A percentile compares a stretch with the other conserved stretches of the same genome.
These are phyloP conservation scores for Hirtodrosophila histrioides DNA, from an alignment of 2,888 invertebrate genomes.

Conservation along the genomic window DNA sequence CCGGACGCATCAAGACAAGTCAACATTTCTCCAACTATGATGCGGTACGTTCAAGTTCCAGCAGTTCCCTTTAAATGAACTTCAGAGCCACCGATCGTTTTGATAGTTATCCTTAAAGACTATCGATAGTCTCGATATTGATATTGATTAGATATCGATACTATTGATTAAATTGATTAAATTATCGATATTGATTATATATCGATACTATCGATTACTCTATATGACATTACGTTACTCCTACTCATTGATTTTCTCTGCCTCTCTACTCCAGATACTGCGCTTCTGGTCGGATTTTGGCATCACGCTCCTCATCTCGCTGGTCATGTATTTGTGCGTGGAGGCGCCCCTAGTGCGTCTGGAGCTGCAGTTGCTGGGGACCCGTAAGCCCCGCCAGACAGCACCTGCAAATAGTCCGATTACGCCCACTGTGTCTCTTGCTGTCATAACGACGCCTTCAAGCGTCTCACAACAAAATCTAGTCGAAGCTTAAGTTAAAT, in stretches of 20 bases:
- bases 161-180: too few relatives aligned
- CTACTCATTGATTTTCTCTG: background rate
- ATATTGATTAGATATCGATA: too few relatives aligned
- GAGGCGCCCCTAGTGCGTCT: slow-evolving; percentile 48
- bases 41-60: slow-evolving; percentile 53
- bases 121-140: too few relatives aligned
- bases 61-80: too few relatives aligned
- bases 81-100: too few relatives aligned
- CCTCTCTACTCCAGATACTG: slow-evolving; percentile 45
- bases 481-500: slow-evolving; percentile 33
- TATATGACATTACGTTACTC: too few relatives aligned
- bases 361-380: slow-evolving; percentile 39
- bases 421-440: slow-evolving; percentile 39
- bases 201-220: too few relatives aligned
- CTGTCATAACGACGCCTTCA: slow-evolving; percentile 40
- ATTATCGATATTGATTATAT: too few relatives aligned
- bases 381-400: slow-evolving; percentile 3
- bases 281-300: slow-evolving; percentile 81
- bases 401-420: background rate
- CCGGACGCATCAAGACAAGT: slow-evolving; percentile 59
- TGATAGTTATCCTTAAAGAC: too few relatives aligned
- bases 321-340: slow-evolving; percentile 45
- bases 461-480: slow-evolving; percentile 50
- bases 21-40: slow-evolving; percentile 76
- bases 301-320: slow-evolving; percentile 59